phyloP scores from a whole-genome alignment of 2,113 vertebrate species.

The Sapajus apella region DNA sequence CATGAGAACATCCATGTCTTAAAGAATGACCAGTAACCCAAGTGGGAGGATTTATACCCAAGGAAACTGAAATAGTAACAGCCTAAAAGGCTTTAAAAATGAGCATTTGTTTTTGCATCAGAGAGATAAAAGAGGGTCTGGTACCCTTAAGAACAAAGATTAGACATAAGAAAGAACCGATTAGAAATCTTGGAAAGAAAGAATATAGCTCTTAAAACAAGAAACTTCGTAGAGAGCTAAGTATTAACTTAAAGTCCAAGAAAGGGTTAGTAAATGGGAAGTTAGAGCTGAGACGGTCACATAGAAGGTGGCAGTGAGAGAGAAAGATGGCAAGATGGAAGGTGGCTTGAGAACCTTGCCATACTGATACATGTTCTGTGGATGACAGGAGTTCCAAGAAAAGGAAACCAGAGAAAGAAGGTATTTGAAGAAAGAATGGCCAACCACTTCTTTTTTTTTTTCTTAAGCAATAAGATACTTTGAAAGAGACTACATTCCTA shows the following conservation, averaged over 20 bases:
- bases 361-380: rapidly evolving
- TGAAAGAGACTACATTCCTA: neutral
- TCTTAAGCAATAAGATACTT: neutral
- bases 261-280: neutral
- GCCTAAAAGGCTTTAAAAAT: neutral
- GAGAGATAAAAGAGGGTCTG: neutral
- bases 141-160: neutral
- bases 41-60: neutral
- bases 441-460: neutral
- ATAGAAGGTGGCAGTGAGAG: too few relatives aligned
- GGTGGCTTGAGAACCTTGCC: neutral
- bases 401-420: neutral
- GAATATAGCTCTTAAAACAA: neutral
- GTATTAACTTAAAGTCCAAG: neutral
- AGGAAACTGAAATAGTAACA: neutral
- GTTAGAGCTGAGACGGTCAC: neutral
- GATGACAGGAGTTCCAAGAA: neutral
- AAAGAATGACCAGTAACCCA: neutral
- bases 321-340: rapidly evolving
- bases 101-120: neutral
- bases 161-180: neutral
- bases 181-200: neutral
- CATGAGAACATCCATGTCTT: neutral
- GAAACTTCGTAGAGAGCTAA: neutral
- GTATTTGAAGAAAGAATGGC: neutral